Conservation (phyloP, 2,113 vertebrate genomes). For the Hemicordylus capensis region DNA sequence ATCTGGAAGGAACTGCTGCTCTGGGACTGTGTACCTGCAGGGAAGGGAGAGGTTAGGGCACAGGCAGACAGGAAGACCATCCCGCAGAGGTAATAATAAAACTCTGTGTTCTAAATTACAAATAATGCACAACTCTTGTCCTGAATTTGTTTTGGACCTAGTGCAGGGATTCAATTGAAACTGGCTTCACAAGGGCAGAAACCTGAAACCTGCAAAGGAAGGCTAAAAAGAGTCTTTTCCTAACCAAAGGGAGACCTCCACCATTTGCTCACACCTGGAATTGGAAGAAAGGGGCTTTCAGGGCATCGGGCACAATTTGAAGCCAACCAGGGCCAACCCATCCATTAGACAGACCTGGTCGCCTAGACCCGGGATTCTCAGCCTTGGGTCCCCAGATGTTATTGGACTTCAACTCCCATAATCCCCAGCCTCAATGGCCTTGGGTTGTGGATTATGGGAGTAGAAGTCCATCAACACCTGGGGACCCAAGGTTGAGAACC, state of each 20-base stretch:
- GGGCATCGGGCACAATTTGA: background rate
- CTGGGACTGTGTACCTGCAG: slow-evolving; percentile 58
- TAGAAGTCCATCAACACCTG: too few relatives aligned
- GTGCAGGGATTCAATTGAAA: background rate
- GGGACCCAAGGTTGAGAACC: too few relatives aligned
- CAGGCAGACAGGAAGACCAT: background rate
- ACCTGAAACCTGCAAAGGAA: too few relatives aligned
- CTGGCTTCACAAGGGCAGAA: background rate
- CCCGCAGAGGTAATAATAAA: background rate
- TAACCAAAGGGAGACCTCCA: background rate
- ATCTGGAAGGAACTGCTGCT: slow-evolving; percentile 66
- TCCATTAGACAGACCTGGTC: too few relatives aligned
- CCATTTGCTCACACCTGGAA: background rate
- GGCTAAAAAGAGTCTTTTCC: too few relatives aligned
- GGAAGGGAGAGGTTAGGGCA: background rate
- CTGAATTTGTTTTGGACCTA: background rate
- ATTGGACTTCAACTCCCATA: too few relatives aligned
- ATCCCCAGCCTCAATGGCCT: too few relatives aligned
- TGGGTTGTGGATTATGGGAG: too few relatives aligned
- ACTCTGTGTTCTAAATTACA: background rate
- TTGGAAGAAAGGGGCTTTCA: background rate
- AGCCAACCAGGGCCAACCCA: too few relatives aligned
- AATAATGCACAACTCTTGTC: background rate
- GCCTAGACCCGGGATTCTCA: too few relatives aligned
- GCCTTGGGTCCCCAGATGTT: too few relatives aligned